Evolutionary conservation across 53 echinoderm and acorn worm species (phyloP).

Genomic region (Astropecten irregularis): DNA sequence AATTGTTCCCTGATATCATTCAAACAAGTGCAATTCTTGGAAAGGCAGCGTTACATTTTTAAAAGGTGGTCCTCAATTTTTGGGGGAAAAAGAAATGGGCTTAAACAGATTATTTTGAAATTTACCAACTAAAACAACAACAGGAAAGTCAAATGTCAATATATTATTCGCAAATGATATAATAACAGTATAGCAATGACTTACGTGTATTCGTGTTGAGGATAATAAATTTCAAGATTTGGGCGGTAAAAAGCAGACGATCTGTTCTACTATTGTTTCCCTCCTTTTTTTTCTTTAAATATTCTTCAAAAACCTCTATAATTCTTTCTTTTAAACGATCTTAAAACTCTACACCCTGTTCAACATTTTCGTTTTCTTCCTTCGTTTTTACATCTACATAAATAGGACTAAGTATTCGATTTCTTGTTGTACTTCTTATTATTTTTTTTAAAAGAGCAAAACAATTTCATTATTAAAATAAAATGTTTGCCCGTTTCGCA

Average conservation of each 20-base stretch:
- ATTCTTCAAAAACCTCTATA: too few species aligned
- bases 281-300: too few species aligned
- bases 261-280: too few species aligned
- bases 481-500: not conserved
- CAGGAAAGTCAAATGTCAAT: not conserved
- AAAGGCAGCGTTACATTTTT: not conserved
- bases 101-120: not conserved
- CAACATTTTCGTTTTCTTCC: too few species aligned
- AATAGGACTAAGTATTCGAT: not conserved
- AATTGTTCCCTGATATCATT: constrained; percentile 38
- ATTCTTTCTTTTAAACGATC: not conserved
- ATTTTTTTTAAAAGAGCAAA: not conserved
- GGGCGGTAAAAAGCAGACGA: too few species aligned
- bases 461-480: not conserved
- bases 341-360: constrained; percentile 23
- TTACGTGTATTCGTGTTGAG: too few species aligned
- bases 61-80: constrained; percentile 17
- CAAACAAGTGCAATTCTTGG: constrained; percentile 7
- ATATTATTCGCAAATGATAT: not conserved
- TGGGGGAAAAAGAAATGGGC: not conserved
- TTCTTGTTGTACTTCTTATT: not conserved
- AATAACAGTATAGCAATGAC: not conserved
- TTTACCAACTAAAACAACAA: not conserved
- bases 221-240: too few species aligned
- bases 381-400: not conserved